Percentiles rank a stretch among this genome's conserved stretches.
These are phyloP conservation scores for Brachypalpus laphriformis DNA, from an alignment of 2,888 invertebrate genomes.

Conservation along the genomic window DNA sequence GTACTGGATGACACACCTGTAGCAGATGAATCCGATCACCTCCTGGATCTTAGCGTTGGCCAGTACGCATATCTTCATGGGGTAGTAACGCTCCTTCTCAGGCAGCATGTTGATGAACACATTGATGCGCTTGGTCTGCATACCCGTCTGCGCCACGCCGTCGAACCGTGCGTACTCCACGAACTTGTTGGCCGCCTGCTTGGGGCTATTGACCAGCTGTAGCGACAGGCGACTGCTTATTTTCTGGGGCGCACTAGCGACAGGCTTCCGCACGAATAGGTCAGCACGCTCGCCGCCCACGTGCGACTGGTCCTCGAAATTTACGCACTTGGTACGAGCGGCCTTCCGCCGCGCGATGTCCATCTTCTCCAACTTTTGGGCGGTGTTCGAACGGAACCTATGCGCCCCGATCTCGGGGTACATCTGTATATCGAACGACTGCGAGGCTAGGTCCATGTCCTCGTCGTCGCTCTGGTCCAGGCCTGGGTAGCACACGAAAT, in stretches of 20 bases:
- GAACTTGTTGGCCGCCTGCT: constrained; percentile 92
- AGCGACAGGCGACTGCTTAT: constrained; percentile 87
- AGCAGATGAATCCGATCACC: constrained; percentile 95
- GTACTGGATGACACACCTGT: constrained; percentile 88
- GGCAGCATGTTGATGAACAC: constrained; percentile 95
- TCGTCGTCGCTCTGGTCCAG: constrained; percentile 91
- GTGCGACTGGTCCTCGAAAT: constrained; percentile 78
- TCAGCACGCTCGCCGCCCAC: constrained; percentile 76
- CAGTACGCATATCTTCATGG: constrained; percentile 91
- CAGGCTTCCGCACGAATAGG: constrained; percentile 77
- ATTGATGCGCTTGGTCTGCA: constrained; percentile 92
- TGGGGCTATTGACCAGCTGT: constrained; percentile 90
- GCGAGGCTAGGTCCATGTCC: constrained; percentile 86
- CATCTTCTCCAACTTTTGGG: constrained; percentile 93
- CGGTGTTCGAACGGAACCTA: constrained; percentile 93
- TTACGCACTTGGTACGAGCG: constrained; percentile 86
- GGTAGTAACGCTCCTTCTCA: constrained; percentile 91
- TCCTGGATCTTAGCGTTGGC: constrained; percentile 94
- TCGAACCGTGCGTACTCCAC: constrained; percentile 95
- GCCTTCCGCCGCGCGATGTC: constrained; percentile 92
- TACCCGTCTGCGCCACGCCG: constrained; percentile 91
- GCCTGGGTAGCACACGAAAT: constrained; percentile 89
- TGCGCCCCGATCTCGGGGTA: constrained; percentile 86
- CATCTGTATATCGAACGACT: constrained; percentile 91
- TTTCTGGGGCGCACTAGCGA: constrained; percentile 76